Base-by-base conservation (phyloP, 2,888 invertebrate genomes). In the Coronaproctus castanopsis region DNA sequence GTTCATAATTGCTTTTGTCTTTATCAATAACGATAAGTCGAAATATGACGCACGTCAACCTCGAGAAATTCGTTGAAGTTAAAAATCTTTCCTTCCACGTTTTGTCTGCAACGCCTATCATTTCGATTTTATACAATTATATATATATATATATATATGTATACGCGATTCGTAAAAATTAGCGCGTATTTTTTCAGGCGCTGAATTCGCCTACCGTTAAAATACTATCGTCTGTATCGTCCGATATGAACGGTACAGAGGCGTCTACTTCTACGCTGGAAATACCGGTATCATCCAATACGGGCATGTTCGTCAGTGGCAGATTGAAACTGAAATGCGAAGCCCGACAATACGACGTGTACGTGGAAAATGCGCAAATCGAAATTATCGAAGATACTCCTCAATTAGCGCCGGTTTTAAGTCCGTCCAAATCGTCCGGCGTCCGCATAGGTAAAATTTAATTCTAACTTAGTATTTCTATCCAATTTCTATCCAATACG, bases 361-460 rank as follows among this genome's bases (percentile, higher is more conserved):
- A 68, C 64, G 65, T 66, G 20, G 65, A 66, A 55, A 65, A 65
- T 8, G 64, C 65, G 8, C 66, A 67, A 54, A 62, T 66, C 3
- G 65, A 65, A 57, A 62, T 69, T 3, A 60, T 61, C 22, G 69
- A 69, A 57, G 68, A 68, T 62, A 64, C 68, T 49, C 69, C 69
- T 0, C 67, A 68, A 24, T 61, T 69, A 14, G 67, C 67, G 3
- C 68, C 67, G 18, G 68, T 69, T 54, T 65, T 68, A 55, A 68
- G 67, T 3, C 72, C 73, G 2, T 73, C 73, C 1, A 70, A 73
- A 21, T 72, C 72, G 24, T 72, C 72, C 58, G 70, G 70, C 36
- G 8, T 8, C 36, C 8, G 8, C 36, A 14, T 14, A 36, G 14
- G 36, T 36, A 36, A 36, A 8, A 36, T 36, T n/a, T n/a, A n/a